Conservation (phyloP, 2,888 invertebrate species). For the Tyria jacobaeae region DNA sequence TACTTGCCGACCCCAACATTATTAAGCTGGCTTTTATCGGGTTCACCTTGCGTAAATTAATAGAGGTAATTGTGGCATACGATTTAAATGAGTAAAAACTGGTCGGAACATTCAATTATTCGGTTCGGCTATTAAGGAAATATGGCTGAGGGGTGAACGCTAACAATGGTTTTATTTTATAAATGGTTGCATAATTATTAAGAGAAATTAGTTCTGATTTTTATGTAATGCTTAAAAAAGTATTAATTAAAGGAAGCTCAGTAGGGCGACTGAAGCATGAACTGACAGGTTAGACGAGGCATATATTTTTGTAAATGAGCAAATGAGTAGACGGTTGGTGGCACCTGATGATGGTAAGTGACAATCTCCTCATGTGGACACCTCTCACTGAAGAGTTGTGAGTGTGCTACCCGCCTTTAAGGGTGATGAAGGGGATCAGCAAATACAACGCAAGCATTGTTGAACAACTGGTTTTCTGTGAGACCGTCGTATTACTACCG, state of each 20-base stretch:
- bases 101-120: constrained; percentile 55
- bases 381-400: too few relatives aligned
- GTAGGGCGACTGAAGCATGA: too few relatives aligned
- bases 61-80: constrained; percentile 63
- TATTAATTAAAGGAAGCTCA: neutral
- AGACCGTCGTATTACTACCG: too few relatives aligned
- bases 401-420: too few relatives aligned
- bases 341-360: too few relatives aligned
- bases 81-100: constrained; percentile 66
- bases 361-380: too few relatives aligned
- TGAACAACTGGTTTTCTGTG: too few relatives aligned
- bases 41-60: constrained; percentile 68
- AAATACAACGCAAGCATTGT: too few relatives aligned
- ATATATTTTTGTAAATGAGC: too few relatives aligned
- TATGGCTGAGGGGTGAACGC: constrained; percentile 33
- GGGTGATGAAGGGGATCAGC: too few relatives aligned
- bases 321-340: too few relatives aligned
- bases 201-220: constrained; percentile 1
- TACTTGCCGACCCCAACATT: constrained; percentile 54
- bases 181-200: constrained; percentile 22
- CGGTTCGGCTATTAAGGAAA: constrained; percentile 44
- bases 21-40: constrained; percentile 71
- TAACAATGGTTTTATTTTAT: constrained; percentile 38
- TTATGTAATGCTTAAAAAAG: neutral
- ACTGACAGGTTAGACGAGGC: too few relatives aligned